These are phyloP conservation scores for Xylota sylvarum DNA, from an alignment of 2,888 invertebrate genomes.

Conservation along the genomic window DNA sequence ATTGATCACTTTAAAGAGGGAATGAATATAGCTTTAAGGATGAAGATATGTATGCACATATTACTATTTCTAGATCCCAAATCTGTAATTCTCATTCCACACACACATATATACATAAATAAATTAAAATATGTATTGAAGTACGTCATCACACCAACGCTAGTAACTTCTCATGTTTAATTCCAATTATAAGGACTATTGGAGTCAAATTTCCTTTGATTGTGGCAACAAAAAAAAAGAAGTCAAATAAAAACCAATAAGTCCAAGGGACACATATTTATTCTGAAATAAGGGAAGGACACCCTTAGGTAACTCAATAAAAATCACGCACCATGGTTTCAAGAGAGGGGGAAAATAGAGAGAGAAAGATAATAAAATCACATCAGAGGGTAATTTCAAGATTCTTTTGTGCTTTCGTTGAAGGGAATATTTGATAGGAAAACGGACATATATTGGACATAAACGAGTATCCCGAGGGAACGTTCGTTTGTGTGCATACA, in stretches of 20 bases:
- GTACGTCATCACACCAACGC: neutral
- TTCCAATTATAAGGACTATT: constrained; percentile 24
- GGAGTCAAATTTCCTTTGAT: constrained; percentile 6
- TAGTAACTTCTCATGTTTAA: constrained; percentile 15
- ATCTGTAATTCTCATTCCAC: no score
- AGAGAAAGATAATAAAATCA: constrained; percentile 30
- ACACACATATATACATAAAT: no score
- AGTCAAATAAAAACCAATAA: neutral
- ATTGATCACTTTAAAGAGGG: constrained; percentile 9
- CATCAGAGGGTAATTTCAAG: constrained; percentile 31
- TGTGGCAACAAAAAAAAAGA: neutral
- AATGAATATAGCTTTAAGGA: neutral
- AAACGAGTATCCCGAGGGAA: constrained; percentile 25
- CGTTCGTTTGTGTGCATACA: neutral
- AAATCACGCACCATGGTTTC: constrained; percentile 38
- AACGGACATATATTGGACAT: constrained; percentile 30
- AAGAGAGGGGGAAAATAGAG: neutral
- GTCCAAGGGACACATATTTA: constrained; percentile 18
- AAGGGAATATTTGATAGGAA: constrained; percentile 23
- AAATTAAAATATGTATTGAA: no score
- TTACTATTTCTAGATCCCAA: no score
- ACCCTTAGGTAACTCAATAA: constrained; percentile 37
- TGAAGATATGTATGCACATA: neutral
- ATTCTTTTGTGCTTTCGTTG: constrained; percentile 15
- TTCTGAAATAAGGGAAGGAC: constrained; percentile 26